Conservation (phyloP, 2,888 invertebrate genomes). For the Octodonta nipae region DNA sequence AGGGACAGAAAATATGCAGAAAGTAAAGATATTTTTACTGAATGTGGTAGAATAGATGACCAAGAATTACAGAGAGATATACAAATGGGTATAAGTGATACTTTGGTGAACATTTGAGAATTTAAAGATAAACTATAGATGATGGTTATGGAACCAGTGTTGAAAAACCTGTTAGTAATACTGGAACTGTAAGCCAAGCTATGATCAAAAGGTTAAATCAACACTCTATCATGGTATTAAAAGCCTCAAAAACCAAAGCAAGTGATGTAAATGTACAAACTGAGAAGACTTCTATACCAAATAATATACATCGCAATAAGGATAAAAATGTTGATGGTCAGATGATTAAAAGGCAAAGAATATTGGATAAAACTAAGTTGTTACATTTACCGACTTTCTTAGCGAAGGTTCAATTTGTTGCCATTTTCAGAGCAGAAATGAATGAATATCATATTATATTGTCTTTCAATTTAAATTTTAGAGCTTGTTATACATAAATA, state of each 20-base stretch:
- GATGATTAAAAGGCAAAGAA: constrained; percentile 44
- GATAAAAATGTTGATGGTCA: constrained; percentile 36
- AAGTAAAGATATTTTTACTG: constrained; percentile 90
- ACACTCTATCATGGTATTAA: constrained; percentile 88
- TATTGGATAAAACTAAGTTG: constrained; percentile 78
- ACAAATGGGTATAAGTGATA: constrained; percentile 64
- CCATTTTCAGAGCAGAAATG: too few species aligned
- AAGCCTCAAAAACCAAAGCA: constrained; percentile 41
- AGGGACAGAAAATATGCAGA: constrained; percentile 75
- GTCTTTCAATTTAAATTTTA: too few species aligned
- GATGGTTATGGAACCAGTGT: constrained; percentile 47
- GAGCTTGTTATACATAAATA: too few species aligned
- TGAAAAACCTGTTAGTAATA: constrained; percentile 35
- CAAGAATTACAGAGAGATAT: constrained; percentile 64
- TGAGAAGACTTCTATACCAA: constrained; percentile 23
- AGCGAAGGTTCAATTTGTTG: too few species aligned
- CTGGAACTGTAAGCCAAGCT: constrained; percentile 65
- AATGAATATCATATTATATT: too few species aligned
- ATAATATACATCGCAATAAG: constrained; percentile 11
- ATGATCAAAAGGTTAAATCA: constrained; percentile 95
- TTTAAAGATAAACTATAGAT: constrained; percentile 59
- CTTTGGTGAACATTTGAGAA: constrained; percentile 68
- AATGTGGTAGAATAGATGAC: constrained; percentile 94
- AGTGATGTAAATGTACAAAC: constrained; percentile 26
- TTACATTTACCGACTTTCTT: too few species aligned